phyloP scores from a whole-genome alignment of 2,797 vertebrate species.

The Nasua narica region DNA sequence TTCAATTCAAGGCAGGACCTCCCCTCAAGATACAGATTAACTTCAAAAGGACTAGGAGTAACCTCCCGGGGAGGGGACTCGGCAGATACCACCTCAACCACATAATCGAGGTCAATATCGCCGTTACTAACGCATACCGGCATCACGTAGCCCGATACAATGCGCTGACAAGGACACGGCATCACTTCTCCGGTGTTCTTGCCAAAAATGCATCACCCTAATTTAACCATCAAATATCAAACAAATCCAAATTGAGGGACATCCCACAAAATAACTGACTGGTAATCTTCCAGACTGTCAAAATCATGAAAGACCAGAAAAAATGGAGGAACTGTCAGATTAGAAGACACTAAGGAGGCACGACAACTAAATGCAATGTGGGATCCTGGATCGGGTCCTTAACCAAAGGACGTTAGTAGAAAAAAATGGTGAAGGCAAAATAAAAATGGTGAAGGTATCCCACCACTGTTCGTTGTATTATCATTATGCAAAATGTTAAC shows the following conservation, averaged over 20 bases:
- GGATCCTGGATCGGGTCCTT: not conserved
- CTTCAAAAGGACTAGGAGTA: not conserved
- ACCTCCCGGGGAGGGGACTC: not conserved
- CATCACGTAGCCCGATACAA: accelerated
- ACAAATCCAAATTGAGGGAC: not conserved
- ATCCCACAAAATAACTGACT: not conserved
- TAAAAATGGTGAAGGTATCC: no score
- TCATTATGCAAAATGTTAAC: not conserved
- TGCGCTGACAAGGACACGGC: not conserved
- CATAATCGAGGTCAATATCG: not conserved
- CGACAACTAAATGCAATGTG: accelerated
- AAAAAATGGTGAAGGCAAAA: not conserved
- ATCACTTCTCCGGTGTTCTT: not conserved
- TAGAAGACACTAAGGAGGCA: not conserved
- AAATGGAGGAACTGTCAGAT: not conserved
- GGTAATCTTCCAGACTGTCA: not conserved
- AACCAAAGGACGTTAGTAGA: not conserved
- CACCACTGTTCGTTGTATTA: no score
- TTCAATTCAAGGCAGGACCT: not conserved
- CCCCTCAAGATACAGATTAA: not conserved
- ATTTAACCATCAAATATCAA: not conserved
- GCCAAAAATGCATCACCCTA: not conserved
- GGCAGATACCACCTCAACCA: not conserved
- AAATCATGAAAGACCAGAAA: not conserved
- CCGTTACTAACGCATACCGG: not conserved